phyloP scores from a whole-genome alignment of 1,140 invertebrate genomes.

The Panulirus ornatus region DNA sequence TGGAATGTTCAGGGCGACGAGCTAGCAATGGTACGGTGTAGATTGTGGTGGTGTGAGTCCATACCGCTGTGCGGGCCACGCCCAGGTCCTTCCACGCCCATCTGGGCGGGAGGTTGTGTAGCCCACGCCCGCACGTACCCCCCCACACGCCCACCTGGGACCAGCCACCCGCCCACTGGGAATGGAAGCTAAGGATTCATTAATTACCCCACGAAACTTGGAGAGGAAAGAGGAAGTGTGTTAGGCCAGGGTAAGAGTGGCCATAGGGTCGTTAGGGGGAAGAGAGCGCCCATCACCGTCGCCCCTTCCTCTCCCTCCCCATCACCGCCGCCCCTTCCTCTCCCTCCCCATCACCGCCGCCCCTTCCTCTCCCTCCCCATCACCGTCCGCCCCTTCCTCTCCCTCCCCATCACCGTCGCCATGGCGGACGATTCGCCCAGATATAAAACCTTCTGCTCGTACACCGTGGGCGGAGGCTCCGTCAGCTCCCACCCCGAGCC shows the following conservation, averaged over 20 bases:
- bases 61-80: too few relatives aligned
- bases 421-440: background rate
- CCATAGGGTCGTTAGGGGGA: background rate
- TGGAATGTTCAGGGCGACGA: background rate
- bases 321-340: background rate
- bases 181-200: too few relatives aligned
- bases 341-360: background rate
- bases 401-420: background rate
- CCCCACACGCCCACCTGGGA: too few relatives aligned
- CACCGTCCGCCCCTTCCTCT: background rate
- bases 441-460: slow-evolving; percentile 43
- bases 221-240: background rate
- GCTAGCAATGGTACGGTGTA: too few relatives aligned
- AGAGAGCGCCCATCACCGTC: background rate
- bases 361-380: background rate
- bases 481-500: slow-evolving; percentile 23
- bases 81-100: too few relatives aligned
- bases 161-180: too few relatives aligned
- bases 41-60: background rate
- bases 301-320: background rate
- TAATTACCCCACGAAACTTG: background rate
- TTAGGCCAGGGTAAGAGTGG: background rate
- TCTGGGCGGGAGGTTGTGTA: too few relatives aligned
- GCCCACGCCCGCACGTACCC: too few relatives aligned
- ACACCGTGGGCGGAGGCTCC: slow-evolving; percentile 42